Conservation (phyloP, 2,888 invertebrate species). For the Macrosiphum euphorbiae region DNA sequence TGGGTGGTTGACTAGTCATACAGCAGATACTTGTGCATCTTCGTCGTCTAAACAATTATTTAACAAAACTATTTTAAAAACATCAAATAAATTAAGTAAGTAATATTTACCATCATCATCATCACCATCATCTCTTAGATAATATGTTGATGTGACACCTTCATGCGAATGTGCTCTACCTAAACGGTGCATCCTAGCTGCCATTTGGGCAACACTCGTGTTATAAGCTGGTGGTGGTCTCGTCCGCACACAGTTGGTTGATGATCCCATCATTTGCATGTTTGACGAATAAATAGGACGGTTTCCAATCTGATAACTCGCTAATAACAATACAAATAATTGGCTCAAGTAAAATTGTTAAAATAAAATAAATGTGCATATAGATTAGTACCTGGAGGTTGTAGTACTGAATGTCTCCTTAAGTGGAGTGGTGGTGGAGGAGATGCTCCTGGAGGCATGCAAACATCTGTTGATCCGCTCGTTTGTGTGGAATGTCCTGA, state of each 20-base stretch:
- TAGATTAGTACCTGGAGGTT: conserved; percentile 70
- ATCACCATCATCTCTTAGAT: conserved; percentile 66
- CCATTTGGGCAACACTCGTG: conserved; percentile 85
- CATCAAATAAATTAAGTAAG: not conserved
- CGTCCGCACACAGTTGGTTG: conserved; percentile 51
- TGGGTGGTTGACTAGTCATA: conserved; percentile 69
- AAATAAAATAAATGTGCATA: not conserved
- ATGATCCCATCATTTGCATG: conserved; percentile 53
- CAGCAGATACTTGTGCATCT: conserved; percentile 77
- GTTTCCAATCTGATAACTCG: conserved; percentile 58
- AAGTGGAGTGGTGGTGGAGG: conserved; percentile 72
- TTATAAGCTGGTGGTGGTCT: conserved; percentile 83
- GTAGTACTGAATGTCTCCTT: conserved; percentile 73
- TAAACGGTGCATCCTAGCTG: conserved; percentile 81
- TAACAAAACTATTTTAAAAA: not conserved
- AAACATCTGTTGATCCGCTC: conserved; percentile 77
- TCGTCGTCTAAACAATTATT: conserved; percentile 72
- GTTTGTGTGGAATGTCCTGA: conserved; percentile 87
- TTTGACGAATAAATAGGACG: conserved; percentile 60
- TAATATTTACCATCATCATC: conserved; percentile 67
- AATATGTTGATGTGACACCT: conserved; percentile 76
- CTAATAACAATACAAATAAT: conserved; percentile 37
- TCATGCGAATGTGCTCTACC: conserved; percentile 89
- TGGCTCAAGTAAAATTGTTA: not conserved
- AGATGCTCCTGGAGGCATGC: conserved; percentile 69